Base-by-base conservation (phyloP, 2,888 invertebrate genomes). In the Tenthredo livida region DNA sequence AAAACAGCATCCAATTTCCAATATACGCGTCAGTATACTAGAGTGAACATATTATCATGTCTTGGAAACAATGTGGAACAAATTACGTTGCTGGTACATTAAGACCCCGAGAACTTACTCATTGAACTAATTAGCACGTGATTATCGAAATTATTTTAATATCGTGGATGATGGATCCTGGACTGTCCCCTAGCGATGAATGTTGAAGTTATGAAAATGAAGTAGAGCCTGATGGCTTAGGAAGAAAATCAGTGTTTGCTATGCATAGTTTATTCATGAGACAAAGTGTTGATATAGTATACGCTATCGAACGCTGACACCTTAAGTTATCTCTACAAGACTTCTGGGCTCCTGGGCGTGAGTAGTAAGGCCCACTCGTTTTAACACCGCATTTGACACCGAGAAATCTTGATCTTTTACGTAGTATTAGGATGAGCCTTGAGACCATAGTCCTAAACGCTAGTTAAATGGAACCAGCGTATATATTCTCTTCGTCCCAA, bases 241-340 rank as follows among this genome's bases (percentile, higher is more conserved):
- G 50, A 54, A 33, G 33, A 33, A 54, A 54, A 12, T 29, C 15
- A 33, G 58, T 61, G 40, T 80, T 80, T 37, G 80, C 21, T 40
- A 50, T 67, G 67, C 12, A 61, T 80, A 80, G 58, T 80, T 80
- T 61, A 80, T 80, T 58, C 80, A 40, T 80, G 37, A 33, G 50
- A 37, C 21, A 80, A 33, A 29, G 77, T 75, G 47, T 50, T 47
- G 50, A 50, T 77, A 54, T 77, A 40, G 61, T 61, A 61, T n/a
- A 21, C 21, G 61, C 61, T 58, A 50, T 80, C 58, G 25, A 80
- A 80, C n/a, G n/a, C 12, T 61, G 80, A 80, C 80, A 80, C 50
- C 25, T 77, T 77, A 25, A 77, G 33, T 77, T 77, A 77, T 77
- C 77, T 47, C 29, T 77, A 80, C 80, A 40, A 80, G 80, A 80